phyloP scores from a whole-genome alignment of 2,113 vertebrate genomes.

The Pyxicephalus adspersus region DNA sequence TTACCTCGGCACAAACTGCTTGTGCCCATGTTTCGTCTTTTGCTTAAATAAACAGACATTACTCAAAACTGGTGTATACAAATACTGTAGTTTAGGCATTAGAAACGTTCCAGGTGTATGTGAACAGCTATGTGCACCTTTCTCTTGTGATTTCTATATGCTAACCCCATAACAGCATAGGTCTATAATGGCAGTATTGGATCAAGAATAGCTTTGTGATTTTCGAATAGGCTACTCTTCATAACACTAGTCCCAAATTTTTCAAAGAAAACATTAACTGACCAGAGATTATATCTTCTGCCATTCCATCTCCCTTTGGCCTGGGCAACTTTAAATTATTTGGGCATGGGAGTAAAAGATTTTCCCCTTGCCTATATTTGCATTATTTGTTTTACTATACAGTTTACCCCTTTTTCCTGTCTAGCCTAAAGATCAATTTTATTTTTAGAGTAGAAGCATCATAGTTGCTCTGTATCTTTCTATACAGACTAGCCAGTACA shows the following conservation, averaged over 20 bases:
- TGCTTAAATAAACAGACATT: constrained; percentile 58
- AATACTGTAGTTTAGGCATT: constrained; percentile 50
- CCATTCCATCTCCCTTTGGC: too few relatives aligned
- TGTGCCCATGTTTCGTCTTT: constrained; percentile 59
- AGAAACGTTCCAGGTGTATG: constrained; percentile 41
- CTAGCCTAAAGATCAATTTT: too few relatives aligned
- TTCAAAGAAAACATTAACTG: not conserved
- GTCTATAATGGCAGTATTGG: not conserved
- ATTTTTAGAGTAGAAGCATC: too few relatives aligned
- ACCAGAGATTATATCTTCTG: not conserved
- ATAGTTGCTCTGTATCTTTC: too few relatives aligned
- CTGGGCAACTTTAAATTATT: too few relatives aligned
- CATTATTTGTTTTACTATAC: too few relatives aligned
- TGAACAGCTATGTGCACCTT: not conserved
- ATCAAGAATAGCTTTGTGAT: not conserved
- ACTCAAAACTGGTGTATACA: constrained; percentile 56
- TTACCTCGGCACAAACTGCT: constrained; percentile 76
- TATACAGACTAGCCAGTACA: too few relatives aligned
- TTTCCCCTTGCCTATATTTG: too few relatives aligned
- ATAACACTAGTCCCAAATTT: not conserved
- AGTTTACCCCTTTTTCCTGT: too few relatives aligned
- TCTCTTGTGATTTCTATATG: constrained; percentile 10
- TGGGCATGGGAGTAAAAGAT: too few relatives aligned
- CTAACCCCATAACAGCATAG: not conserved
- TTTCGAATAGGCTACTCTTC: not conserved